A percentile compares a stretch with the other conserved stretches of the same genome.
phyloP scores from a whole-genome alignment of 2,888 invertebrate species.

The Sericinus montela region DNA sequence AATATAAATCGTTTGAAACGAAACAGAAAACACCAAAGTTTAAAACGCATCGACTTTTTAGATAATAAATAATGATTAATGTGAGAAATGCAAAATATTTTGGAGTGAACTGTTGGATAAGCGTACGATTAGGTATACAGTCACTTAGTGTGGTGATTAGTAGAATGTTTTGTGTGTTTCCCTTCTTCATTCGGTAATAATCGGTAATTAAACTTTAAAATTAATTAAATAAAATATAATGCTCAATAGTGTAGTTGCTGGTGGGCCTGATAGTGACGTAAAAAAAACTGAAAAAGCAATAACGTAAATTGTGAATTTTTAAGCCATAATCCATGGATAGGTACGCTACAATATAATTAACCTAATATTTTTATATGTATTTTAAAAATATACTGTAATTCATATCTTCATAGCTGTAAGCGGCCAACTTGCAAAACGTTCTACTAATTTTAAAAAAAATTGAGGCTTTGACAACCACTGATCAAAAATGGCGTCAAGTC shows the following conservation, averaged over 20 bases:
- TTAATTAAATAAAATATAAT: slow-evolving; percentile 57
- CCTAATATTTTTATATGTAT: slow-evolving; percentile 78
- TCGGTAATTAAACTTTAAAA: slow-evolving; percentile 41
- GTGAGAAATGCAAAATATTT: slow-evolving; percentile 62
- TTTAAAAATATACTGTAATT: slow-evolving; percentile 73
- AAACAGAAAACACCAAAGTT: slow-evolving; percentile 76
- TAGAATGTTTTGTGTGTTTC: slow-evolving; percentile 69
- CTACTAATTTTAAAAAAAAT: slow-evolving; percentile 45
- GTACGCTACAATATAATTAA: slow-evolving; percentile 54
- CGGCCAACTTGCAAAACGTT: slow-evolving; percentile 63
- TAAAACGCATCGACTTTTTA: slow-evolving; percentile 77
- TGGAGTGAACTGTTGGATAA: slow-evolving; percentile 64
- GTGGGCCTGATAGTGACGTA: slow-evolving; percentile 34
- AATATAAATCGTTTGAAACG: slow-evolving; percentile 42
- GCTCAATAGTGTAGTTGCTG: slow-evolving; percentile 69
- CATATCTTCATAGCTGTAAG: slow-evolving; percentile 76
- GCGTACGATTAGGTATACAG: slow-evolving; percentile 45
- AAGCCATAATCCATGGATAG: slow-evolving; percentile 53
- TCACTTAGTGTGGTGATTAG: slow-evolving; percentile 46
- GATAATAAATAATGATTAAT: slow-evolving; percentile 71
- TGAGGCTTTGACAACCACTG: slow-evolving; percentile 33
- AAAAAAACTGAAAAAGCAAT: slow-evolving; percentile 65
- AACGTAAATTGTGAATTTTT: slow-evolving; percentile 63
- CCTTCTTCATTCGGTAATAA: slow-evolving; percentile 57
- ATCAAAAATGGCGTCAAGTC: background rate